phyloP scores from a whole-genome alignment of 2,888 invertebrate species.

The Galerucella pusilla region DNA sequence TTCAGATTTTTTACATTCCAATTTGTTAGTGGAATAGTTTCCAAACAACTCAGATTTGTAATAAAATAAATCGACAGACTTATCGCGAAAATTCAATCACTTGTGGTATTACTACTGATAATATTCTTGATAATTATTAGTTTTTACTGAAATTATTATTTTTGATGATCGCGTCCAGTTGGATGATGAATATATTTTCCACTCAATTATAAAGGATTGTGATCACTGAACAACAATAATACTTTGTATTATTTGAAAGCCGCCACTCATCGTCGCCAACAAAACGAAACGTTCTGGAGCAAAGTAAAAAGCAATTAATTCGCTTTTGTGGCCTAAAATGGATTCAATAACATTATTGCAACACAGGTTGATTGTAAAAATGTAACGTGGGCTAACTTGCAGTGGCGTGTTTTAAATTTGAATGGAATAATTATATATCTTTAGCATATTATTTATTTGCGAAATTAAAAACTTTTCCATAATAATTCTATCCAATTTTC shows the following conservation, averaged over 20 bases:
- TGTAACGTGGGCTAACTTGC: background rate
- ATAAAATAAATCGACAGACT: too few species aligned
- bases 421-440: too few species aligned
- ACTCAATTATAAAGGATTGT: conserved; percentile 9
- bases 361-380: conserved; percentile 45
- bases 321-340: conserved; percentile 59
- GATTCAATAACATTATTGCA: conserved; percentile 62
- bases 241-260: conserved; percentile 34
- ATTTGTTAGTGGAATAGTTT: too few species aligned
- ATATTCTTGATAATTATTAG: too few species aligned
- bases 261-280: conserved; percentile 23
- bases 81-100: too few species aligned
- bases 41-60: too few species aligned
- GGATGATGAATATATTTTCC: background rate
- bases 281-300: conserved; percentile 44
- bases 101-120: too few species aligned
- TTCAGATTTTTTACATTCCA: too few species aligned
- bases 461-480: too few species aligned
- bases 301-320: conserved; percentile 62
- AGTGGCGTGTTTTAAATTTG: conserved; percentile 5
- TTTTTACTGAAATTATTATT: background rate
- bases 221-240: conserved; percentile 29
- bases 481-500: too few species aligned
- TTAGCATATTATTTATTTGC: too few species aligned
- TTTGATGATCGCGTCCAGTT: background rate